phyloP scores from a whole-genome alignment of 2,113 vertebrate species.

The human (Homo sapiens) region GRCh38 chr1:53901001-53901500 shows the following conservation, averaged over 20 bases:
- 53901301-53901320: neutral
- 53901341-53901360: neutral
- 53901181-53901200: neutral
- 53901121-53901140: neutral
- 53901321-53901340: neutral
- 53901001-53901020: too few relatives aligned
- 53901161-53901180: neutral
- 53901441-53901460: neutral
- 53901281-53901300: conserved; percentile 20
- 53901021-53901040: too few relatives aligned
- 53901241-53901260: neutral
- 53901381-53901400: neutral
- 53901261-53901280: neutral
- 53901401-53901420: neutral
- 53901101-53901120: too few relatives aligned
- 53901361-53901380: neutral
- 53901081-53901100: too few relatives aligned
- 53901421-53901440: neutral
- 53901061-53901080: too few relatives aligned
- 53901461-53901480: neutral
- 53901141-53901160: neutral
- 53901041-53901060: too few relatives aligned
- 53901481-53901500: neutral
- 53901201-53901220: neutral
- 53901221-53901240: neutral